These are phyloP conservation scores for Mustela lutreola DNA, from an alignment of 2,113 vertebrate genomes.

Conservation along the genomic window DNA sequence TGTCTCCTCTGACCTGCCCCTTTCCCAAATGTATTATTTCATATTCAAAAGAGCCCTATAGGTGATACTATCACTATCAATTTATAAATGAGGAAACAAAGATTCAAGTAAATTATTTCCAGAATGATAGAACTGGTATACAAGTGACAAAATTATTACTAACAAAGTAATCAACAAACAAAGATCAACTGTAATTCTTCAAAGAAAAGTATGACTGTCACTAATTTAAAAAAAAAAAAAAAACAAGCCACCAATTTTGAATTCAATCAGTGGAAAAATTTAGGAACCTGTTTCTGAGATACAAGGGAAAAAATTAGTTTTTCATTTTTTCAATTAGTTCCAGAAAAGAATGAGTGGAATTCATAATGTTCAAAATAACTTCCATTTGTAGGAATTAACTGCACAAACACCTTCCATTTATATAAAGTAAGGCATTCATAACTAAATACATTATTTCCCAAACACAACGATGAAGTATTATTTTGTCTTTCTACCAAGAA, in stretches of 20 bases:
- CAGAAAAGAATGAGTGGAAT: conserved; percentile 37
- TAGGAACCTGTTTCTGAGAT: conserved; percentile 39
- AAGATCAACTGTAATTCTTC: conserved; percentile 15
- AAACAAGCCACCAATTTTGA: conserved; percentile 34
- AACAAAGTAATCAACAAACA: conserved; percentile 27
- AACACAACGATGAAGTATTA: background rate
- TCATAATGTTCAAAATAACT: conserved; percentile 52
- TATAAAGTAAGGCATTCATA: conserved; percentile 52
- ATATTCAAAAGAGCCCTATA: background rate
- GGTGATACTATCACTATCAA: background rate
- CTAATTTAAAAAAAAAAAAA: conserved; percentile 43
- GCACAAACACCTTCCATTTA: conserved; percentile 47
- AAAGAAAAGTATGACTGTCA: conserved; percentile 39
- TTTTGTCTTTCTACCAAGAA: conserved; percentile 24
- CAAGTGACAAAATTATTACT: background rate
- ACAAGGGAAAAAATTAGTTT: conserved; percentile 10
- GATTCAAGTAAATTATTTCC: background rate
- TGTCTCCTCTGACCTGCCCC: background rate
- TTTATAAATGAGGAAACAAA: conserved; percentile 34
- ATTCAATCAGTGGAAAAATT: background rate
- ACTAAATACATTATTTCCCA: conserved; percentile 27
- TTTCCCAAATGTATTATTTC: conserved; percentile 19
- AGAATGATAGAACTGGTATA: background rate
- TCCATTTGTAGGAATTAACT: background rate
- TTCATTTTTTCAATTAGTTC: conserved; percentile 30